Evolutionary conservation across 1,140 invertebrate genomes (phyloP), one percentile per base, ranked within the genome.

Genomic region (Palaemon carinicauda): DNA sequence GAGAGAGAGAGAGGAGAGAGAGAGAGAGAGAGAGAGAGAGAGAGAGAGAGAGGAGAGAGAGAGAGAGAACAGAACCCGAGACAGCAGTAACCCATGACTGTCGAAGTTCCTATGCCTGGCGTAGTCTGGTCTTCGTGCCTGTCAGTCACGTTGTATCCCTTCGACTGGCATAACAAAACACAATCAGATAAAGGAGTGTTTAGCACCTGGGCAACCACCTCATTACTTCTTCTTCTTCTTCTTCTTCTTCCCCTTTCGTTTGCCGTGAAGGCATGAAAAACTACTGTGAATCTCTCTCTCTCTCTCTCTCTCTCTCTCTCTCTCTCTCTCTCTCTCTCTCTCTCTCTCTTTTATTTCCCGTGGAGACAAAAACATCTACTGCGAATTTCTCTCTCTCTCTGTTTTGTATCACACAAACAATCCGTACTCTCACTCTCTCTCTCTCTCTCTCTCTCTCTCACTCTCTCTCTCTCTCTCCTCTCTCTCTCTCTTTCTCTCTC

Each of bases 141-240:
- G 29, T 69, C 60, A 69, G 60, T 27, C 21, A 69, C 60, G 24
- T 3, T 29, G 24, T 27, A 24, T 24, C 60, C n/a, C 60, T 21
- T 24, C 10, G 60, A 24, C n/a, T 54, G n/a, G 77, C 69, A 65
- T 41, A 53, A 27, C 80, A 82, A 19, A 82, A 75, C 29, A 52
- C 80, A 73, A 82, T 82, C 80, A 82, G 65, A 81, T 81, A 52
- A 71, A 81, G 15, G 12, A 81, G 60, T 54, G 27, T 74, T 74
- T 74, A 82, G 52, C 69, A 75, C 69, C 81, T 33, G 50, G n/a
- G 50, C 79, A 41, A 41, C 60, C 31, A 31, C 53, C 33, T 75
- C 71, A 75, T 82, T 75, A 74, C 52, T 82, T 75, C 54, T 56
- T n/a, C n/a, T n/a, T n/a, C n/a, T n/a, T n/a, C 71, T 53, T 56